Conservation (phyloP, 2,113 vertebrate genomes). For the Mastomys natalensis region DNA sequence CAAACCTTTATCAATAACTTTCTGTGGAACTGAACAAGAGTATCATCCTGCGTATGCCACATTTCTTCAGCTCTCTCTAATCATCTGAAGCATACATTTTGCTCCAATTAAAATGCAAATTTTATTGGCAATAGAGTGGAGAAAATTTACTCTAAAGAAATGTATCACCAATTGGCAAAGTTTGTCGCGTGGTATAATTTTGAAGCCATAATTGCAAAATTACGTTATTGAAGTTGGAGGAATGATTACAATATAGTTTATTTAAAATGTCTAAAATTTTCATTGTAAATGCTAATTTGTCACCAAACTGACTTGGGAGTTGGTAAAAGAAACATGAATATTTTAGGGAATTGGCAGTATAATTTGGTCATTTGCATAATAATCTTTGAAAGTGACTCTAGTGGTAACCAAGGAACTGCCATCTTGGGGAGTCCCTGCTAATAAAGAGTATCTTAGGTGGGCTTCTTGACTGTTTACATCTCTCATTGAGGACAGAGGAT, state of each 20-base stretch:
- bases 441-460: background rate
- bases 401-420: background rate
- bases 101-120: constrained; percentile 71
- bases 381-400: background rate
- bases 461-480: background rate
- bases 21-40: background rate
- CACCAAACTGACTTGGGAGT: constrained; percentile 61
- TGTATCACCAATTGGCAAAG: constrained; percentile 49
- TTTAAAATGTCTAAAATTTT: constrained; percentile 11
- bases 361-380: constrained; percentile 77
- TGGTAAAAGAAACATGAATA: constrained; percentile 65
- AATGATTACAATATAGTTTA: constrained; percentile 56
- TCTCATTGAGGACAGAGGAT: background rate
- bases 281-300: constrained; percentile 72
- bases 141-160: constrained; percentile 58
- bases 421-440: background rate
- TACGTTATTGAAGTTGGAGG: constrained; percentile 60
- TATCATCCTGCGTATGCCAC: background rate
- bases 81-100: constrained; percentile 49
- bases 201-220: constrained; percentile 59
- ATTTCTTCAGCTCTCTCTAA: background rate
- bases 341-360: constrained; percentile 51
- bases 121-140: constrained; percentile 56
- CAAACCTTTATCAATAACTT: background rate
- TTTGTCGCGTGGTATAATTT: constrained; percentile 48